Conservation (phyloP, 2,113 vertebrate species). For the Lepisosteus osseus region DNA sequence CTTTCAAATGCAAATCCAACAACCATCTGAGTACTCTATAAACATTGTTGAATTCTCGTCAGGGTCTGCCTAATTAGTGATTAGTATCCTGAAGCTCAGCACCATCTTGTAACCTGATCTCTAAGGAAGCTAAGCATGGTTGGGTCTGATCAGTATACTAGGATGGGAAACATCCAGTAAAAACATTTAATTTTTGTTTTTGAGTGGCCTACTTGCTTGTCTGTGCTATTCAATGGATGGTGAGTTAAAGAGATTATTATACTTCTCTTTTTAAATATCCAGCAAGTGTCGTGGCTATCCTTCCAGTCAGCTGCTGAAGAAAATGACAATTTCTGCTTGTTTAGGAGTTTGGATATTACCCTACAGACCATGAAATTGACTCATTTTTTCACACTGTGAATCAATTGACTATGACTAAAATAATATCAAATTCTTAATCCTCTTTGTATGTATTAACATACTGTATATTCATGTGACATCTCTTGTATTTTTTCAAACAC, state of each 20-base stretch:
- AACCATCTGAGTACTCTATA: too few relatives aligned
- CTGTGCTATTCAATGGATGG: conserved; percentile 27
- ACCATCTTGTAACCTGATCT: too few relatives aligned
- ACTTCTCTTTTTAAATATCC: conserved; percentile 29
- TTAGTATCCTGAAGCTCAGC: too few relatives aligned
- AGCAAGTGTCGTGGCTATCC: conserved; percentile 23
- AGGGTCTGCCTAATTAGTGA: too few relatives aligned
- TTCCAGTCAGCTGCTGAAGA: conserved; percentile 35
- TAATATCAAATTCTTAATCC: conserved; percentile 40
- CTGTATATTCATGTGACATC: conserved; percentile 24
- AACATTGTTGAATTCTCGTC: too few relatives aligned
- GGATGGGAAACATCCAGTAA: too few relatives aligned
- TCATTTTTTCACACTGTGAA: conserved; percentile 51
- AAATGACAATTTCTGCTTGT: conserved; percentile 56
- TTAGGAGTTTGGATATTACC: conserved; percentile 37
- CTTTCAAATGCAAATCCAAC: too few relatives aligned
- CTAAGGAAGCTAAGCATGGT: too few relatives aligned
- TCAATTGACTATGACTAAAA: conserved; percentile 50
- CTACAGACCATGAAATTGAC: conserved; percentile 62
- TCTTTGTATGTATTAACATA: conserved; percentile 49
- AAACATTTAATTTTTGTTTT: too few relatives aligned
- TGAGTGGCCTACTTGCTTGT: conserved; percentile 22
- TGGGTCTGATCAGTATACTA: too few relatives aligned
- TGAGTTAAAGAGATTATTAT: conserved; percentile 28
- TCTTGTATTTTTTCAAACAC: too few relatives aligned